A percentile compares a stretch with the other conserved stretches of the same genome.
Evolutionary conservation across 2,888 invertebrate species (phyloP).

Genomic region (Melanostoma scalare): DNA sequence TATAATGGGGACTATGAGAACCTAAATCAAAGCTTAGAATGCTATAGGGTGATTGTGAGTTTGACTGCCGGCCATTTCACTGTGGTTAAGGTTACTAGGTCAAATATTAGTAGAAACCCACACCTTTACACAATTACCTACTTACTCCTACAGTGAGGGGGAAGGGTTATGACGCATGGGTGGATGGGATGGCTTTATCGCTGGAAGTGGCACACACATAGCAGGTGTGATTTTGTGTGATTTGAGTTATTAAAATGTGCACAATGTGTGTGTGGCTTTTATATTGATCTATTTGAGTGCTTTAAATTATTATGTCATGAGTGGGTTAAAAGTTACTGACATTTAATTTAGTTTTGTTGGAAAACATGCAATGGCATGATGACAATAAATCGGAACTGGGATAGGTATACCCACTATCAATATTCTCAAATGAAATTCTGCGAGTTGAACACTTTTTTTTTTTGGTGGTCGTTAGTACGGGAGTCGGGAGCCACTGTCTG

Average conservation of each 20-base stretch:
- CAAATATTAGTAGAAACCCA: slow-evolving; percentile 19
- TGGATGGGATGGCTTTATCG: slow-evolving; percentile 10
- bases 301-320: no score
- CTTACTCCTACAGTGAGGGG: not conserved
- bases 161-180: slow-evolving; percentile 1
- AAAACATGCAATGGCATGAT: no score
- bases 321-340: no score
- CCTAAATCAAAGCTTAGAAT: slow-evolving; percentile 34
- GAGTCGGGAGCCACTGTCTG: no score
- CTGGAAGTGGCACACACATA: slow-evolving; percentile 6
- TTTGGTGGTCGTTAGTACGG: no score
- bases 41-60: slow-evolving; percentile 16
- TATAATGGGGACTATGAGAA: slow-evolving; percentile 1
- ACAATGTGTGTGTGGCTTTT: slow-evolving; percentile 29
- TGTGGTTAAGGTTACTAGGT: slow-evolving; percentile 55
- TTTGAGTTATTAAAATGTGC: slow-evolving; percentile 49
- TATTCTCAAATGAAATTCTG: no score
- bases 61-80: slow-evolving; percentile 44
- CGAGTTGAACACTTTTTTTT: no score
- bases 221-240: slow-evolving; percentile 29
- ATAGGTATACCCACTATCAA: no score
- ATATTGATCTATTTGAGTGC: no score
- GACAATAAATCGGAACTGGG: no score
- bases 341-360: no score
- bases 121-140: not conserved